Percentiles rank a stretch among this genome's conserved stretches.
Evolutionary conservation across 2,113 vertebrate species (phyloP).

Genomic region (Megaceryle torquata): DNA sequence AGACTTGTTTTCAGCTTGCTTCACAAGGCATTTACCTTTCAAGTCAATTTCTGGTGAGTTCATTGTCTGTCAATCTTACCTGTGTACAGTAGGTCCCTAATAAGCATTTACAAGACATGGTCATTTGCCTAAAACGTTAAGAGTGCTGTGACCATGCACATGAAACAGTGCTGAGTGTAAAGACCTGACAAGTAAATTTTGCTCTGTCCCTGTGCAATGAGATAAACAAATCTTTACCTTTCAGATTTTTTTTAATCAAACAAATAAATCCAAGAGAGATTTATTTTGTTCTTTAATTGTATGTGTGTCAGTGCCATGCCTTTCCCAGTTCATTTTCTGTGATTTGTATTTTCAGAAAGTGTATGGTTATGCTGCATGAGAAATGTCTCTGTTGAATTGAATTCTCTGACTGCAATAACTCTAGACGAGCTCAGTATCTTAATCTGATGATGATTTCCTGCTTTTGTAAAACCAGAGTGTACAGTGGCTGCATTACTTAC

Average conservation of each 20-base stretch:
- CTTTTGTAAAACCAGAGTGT: neutral
- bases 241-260: constrained; percentile 22
- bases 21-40: neutral
- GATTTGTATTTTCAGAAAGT: constrained; percentile 12
- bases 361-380: neutral
- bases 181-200: neutral
- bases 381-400: neutral
- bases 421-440: neutral
- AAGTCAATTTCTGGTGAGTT: neutral
- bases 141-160: neutral
- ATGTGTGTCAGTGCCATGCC: neutral
- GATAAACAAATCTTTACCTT: constrained; percentile 16
- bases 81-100: neutral
- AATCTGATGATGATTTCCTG: neutral
- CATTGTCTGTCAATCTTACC: neutral
- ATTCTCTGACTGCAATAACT: neutral
- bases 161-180: neutral
- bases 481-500: neutral
- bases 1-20: neutral
- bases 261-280: neutral
- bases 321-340: neutral
- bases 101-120: neutral
- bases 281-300: neutral
- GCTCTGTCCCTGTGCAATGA: neutral
- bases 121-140: neutral